These are phyloP conservation scores for Drosophila neocordata DNA, from an alignment of 1,140 invertebrate species.

Conservation along the genomic window DNA sequence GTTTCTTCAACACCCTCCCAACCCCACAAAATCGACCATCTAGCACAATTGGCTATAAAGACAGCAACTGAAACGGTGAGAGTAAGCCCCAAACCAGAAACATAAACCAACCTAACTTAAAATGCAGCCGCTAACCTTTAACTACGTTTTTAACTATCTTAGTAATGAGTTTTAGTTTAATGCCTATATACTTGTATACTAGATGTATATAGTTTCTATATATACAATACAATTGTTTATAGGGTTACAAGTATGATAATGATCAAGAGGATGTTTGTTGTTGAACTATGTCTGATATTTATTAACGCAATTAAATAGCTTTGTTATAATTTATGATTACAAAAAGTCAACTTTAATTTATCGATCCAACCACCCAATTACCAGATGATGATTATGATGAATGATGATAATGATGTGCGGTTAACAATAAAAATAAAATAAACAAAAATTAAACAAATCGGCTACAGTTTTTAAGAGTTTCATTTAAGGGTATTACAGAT, in stretches of 20 bases:
- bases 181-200: slow-evolving; percentile 27
- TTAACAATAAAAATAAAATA: slow-evolving; percentile 63
- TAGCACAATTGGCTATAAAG: slow-evolving; percentile 63
- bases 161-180: slow-evolving; percentile 46
- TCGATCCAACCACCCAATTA: slow-evolving; percentile 40
- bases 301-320: slow-evolving; percentile 66
- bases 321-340: slow-evolving; percentile 77
- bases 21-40: slow-evolving; percentile 50
- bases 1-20: slow-evolving; percentile 44
- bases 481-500: slow-evolving; percentile 2
- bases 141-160: slow-evolving; percentile 33
- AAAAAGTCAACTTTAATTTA: slow-evolving; percentile 58
- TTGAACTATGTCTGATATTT: slow-evolving; percentile 78
- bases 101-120: slow-evolving; percentile 34
- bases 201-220: slow-evolving; percentile 26
- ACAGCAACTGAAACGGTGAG: slow-evolving; percentile 67
- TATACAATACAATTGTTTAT: slow-evolving; percentile 27
- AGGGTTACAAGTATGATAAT: slow-evolving; percentile 48
- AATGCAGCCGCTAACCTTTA: slow-evolving; percentile 54
- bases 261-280: slow-evolving; percentile 62
- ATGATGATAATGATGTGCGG: slow-evolving; percentile 53
- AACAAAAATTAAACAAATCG: slow-evolving; percentile 25
- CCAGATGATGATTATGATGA: slow-evolving; percentile 47
- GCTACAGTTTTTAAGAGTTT: neutral
- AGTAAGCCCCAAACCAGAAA: slow-evolving; percentile 43